Conservation (phyloP, 2,888 invertebrate genomes). For the Pseudoips prasinana region DNA sequence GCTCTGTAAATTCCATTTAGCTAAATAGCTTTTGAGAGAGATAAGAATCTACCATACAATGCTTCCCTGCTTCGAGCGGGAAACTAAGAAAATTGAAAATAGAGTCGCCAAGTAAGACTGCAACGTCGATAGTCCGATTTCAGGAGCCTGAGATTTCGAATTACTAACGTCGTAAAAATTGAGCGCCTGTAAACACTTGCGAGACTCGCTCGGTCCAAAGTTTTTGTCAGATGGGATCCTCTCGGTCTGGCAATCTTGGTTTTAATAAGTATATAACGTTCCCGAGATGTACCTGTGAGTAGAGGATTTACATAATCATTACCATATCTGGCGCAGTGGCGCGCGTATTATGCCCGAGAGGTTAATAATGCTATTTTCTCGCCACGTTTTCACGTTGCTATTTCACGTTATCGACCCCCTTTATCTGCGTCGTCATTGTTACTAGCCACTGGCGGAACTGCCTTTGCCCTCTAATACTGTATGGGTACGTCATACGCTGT, state of each 20-base stretch:
- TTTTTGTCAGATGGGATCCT: slow-evolving; percentile 70
- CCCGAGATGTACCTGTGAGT: slow-evolving; percentile 78
- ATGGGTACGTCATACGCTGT: slow-evolving; percentile 21
- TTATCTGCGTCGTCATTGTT: slow-evolving; percentile 79
- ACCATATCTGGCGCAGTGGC: slow-evolving; percentile 81
- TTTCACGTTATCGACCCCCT: slow-evolving; percentile 78
- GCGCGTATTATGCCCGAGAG: slow-evolving; percentile 80
- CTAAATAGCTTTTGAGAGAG: slow-evolving; percentile 80
- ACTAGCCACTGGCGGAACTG: slow-evolving; percentile 71
- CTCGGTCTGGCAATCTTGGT: slow-evolving; percentile 75
- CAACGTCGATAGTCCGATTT: slow-evolving; percentile 74
- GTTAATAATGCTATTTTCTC: slow-evolving; percentile 83
- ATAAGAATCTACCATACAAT: slow-evolving; percentile 82
- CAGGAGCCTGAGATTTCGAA: slow-evolving; percentile 72
- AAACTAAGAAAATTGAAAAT: slow-evolving; percentile 82
- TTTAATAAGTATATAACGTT: slow-evolving; percentile 81
- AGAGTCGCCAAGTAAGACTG: slow-evolving; percentile 75
- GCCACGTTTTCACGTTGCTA: slow-evolving; percentile 80
- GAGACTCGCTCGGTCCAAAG: slow-evolving; percentile 51
- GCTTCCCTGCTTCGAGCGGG: slow-evolving; percentile 70
- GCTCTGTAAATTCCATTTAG: slow-evolving; percentile 82
- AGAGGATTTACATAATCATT: slow-evolving; percentile 82
- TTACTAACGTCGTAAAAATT: slow-evolving; percentile 73
- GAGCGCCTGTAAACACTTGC: slow-evolving; percentile 66
- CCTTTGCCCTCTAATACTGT: slow-evolving; percentile 51